A percentile compares a stretch with the other conserved stretches of the same genome.
Evolutionary conservation across 2,888 invertebrate species (phyloP).

Genomic region (Hydrotaea cyrtoneurina): DNA sequence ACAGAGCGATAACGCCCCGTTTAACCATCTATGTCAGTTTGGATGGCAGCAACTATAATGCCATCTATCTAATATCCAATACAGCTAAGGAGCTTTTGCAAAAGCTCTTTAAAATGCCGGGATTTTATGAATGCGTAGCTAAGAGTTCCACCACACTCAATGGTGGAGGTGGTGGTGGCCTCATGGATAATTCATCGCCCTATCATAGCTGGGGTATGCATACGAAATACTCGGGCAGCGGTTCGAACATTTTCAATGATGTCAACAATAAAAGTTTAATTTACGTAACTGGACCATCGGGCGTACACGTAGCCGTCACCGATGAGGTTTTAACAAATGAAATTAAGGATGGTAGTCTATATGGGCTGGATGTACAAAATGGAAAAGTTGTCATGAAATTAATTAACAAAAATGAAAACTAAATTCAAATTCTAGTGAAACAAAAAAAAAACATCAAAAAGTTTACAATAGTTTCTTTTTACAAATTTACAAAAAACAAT

Average conservation of each 20-base stretch:
- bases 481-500: not conserved
- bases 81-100: slow-evolving; percentile 85
- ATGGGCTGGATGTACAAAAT: slow-evolving; percentile 83
- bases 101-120: slow-evolving; percentile 85
- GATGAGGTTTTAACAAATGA: slow-evolving; percentile 91
- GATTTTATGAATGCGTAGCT: slow-evolving; percentile 79
- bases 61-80: slow-evolving; percentile 88
- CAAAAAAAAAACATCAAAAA: not conserved
- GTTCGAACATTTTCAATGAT: slow-evolving; percentile 82
- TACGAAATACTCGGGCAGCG: slow-evolving; percentile 80
- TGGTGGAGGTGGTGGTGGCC: slow-evolving; percentile 60
- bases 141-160: slow-evolving; percentile 73
- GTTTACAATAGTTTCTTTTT: not conserved
- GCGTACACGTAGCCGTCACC: slow-evolving; percentile 90
- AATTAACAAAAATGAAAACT: slow-evolving; percentile 79
- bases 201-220: slow-evolving; percentile 77
- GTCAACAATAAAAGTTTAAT: slow-evolving; percentile 83
- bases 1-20: slow-evolving; percentile 87
- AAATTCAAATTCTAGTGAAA: slow-evolving; percentile 13
- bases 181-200: slow-evolving; percentile 71
- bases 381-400: slow-evolving; percentile 82
- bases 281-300: slow-evolving; percentile 90
- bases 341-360: slow-evolving; percentile 89
- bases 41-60: slow-evolving; percentile 87
- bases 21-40: slow-evolving; percentile 91